Conservation (phyloP, 2,888 invertebrate genomes). For the Ryuthela nishihirai region DNA sequence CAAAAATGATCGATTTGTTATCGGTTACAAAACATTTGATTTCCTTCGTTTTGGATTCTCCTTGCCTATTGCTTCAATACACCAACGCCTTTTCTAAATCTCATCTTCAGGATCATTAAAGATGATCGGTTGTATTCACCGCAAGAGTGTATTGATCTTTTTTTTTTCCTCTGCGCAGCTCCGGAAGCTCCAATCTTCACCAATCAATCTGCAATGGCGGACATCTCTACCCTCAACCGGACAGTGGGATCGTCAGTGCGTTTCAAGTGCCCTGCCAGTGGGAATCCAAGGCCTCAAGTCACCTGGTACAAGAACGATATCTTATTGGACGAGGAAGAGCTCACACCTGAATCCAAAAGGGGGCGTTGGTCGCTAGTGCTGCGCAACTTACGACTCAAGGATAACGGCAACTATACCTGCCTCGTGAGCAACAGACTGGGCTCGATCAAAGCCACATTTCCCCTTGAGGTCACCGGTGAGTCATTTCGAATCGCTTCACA, state of each 20-base stretch:
- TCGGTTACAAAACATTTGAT: no score
- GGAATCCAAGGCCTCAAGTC: constrained; percentile 18
- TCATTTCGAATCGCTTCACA: no score
- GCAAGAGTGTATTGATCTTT: no score
- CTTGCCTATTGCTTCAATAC: no score
- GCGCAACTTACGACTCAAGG: constrained; percentile 60
- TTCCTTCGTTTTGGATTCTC: no score
- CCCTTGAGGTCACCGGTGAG: constrained; percentile 62
- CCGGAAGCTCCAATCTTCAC: no score
- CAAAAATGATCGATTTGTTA: no score
- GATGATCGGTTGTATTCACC: no score
- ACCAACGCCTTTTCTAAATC: no score
- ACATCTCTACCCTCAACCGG: constrained; percentile 13
- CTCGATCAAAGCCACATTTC: constrained; percentile 62
- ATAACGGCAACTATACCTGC: constrained; percentile 69
- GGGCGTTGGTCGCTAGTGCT: constrained; percentile 49
- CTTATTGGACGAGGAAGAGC: constrained; percentile 4
- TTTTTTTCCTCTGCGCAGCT: no score
- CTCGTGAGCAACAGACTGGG: constrained; percentile 64
- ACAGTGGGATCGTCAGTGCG: constrained; percentile 10
- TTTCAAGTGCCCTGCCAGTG: constrained; percentile 18
- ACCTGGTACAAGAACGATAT: constrained; percentile 27
- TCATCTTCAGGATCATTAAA: no score
- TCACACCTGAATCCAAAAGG: constrained; percentile 8
- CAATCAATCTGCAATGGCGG: no score